Conservation (phyloP, 2,113 vertebrate genomes). For the Myrmophylax atrothorax region DNA sequence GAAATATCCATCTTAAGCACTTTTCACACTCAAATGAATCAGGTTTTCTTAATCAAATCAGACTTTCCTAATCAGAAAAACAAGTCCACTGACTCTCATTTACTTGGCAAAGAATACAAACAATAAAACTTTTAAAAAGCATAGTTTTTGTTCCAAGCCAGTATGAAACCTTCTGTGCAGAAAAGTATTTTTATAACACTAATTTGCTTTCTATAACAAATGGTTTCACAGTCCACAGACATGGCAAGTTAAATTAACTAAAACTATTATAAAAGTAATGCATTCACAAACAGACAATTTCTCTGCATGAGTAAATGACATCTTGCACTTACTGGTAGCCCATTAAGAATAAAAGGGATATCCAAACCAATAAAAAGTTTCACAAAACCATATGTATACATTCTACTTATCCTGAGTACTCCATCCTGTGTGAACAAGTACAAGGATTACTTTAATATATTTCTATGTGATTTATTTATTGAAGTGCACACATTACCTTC, state of each 20-base stretch:
- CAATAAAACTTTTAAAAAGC: not conserved
- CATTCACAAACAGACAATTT: not conserved
- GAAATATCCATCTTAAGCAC: not conserved
- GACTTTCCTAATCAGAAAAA: constrained; percentile 11
- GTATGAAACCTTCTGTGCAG: not conserved
- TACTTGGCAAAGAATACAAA: not conserved
- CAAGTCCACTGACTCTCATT: not conserved
- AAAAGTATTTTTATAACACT: not conserved
- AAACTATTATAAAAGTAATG: not conserved
- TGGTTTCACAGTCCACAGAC: not conserved
- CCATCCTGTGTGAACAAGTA: constrained; percentile 3
- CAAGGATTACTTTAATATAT: constrained; percentile 20
- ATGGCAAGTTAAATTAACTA: not conserved
- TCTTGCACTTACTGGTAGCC: not conserved
- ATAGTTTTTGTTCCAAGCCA: not conserved
- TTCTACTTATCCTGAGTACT: constrained; percentile 7
- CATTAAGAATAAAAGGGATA: not conserved
- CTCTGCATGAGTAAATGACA: not conserved
- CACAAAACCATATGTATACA: not conserved
- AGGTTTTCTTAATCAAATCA: constrained; percentile 8
- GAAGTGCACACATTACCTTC: not conserved
- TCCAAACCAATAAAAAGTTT: not conserved
- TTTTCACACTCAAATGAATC: not conserved
- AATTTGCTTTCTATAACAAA: not conserved
- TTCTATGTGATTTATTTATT: not conserved